A percentile compares a stretch with the other conserved stretches of the same genome.
Conservation (phyloP, 35 echinoderm and acorn worm genomes). For the Holothuria glaberrima region DNA sequence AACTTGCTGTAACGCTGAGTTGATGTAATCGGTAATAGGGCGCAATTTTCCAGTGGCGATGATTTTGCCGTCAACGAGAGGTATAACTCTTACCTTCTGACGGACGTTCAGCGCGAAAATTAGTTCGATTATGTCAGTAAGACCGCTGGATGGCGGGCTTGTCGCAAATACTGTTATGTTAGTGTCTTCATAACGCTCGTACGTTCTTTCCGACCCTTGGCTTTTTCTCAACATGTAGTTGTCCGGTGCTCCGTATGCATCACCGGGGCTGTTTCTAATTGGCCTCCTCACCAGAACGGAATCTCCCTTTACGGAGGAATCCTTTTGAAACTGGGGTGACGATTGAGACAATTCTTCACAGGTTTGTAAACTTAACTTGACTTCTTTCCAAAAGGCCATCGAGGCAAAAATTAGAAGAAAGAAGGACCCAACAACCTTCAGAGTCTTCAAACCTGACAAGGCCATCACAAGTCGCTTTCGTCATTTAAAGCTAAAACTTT, state of each 20-base stretch:
- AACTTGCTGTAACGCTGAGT: neutral
- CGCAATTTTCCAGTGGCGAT: neutral
- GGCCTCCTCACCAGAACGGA: neutral
- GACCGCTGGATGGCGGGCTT: slow-evolving; percentile 32
- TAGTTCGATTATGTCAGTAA: slow-evolving; percentile 11
- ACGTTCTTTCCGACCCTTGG: neutral
- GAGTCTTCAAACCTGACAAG: slow-evolving; percentile 5
- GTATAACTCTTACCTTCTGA: neutral
- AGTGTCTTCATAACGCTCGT: neutral
- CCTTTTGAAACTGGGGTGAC: neutral
- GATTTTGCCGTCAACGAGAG: slow-evolving; percentile 15
- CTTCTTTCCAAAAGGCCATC: slow-evolving; percentile 40
- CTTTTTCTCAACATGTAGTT: slow-evolving; percentile 15
- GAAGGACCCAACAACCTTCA: slow-evolving; percentile 5
- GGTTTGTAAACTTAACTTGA: slow-evolving; percentile 1
- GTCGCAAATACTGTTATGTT: slow-evolving; percentile 31
- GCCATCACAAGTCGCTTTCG: neutral
- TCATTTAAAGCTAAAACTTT: neutral
- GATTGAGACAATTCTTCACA: slow-evolving; percentile 12
- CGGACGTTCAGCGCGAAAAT: neutral
- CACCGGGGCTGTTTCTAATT: neutral
- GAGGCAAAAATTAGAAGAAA: slow-evolving; percentile 18
- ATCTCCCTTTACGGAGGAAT: neutral
- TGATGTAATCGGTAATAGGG: neutral
- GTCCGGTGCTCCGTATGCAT: neutral